Conservation (phyloP, 2,888 invertebrate genomes). For the Endotricha flammealis region DNA sequence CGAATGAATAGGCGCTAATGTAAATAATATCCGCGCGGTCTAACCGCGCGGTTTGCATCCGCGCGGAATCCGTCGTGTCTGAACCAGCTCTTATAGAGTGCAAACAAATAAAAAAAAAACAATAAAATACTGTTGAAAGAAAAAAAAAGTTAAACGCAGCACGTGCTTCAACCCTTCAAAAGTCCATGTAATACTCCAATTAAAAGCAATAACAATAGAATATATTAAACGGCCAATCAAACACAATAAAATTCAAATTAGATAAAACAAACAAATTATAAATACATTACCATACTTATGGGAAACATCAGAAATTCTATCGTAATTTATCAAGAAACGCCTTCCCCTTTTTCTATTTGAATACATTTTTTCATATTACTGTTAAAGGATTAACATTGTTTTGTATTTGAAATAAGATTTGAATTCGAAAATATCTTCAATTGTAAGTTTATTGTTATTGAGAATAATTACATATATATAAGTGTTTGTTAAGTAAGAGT, state of each 20-base stretch:
- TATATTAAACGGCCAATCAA: constrained; percentile 58
- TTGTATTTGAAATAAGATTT: no score
- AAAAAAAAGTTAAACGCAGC: neutral
- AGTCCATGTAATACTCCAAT: constrained; percentile 15
- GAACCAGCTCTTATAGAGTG: no score
- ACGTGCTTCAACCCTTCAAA: neutral
- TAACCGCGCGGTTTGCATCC: no score
- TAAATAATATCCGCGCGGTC: no score
- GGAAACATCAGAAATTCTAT: constrained; percentile 62
- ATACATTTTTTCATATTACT: no score
- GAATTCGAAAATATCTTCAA: no score
- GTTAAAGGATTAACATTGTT: no score
- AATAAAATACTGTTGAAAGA: neutral
- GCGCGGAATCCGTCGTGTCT: no score
- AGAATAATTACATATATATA: constrained; percentile 67
- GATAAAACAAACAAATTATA: constrained; percentile 74
- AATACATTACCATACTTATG: constrained; percentile 60
- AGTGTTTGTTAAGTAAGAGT: constrained; percentile 72
- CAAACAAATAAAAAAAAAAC: neutral
- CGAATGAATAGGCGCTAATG: no score
- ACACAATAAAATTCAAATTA: constrained; percentile 65
- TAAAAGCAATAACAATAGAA: constrained; percentile 29
- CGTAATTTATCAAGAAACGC: constrained; percentile 64
- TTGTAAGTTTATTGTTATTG: constrained; percentile 27
- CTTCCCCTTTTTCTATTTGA: constrained; percentile 52